Evolutionary conservation across 2,797 vertebrate genomes (phyloP).

Genomic region (Chaetodon trifasciatus): DNA sequence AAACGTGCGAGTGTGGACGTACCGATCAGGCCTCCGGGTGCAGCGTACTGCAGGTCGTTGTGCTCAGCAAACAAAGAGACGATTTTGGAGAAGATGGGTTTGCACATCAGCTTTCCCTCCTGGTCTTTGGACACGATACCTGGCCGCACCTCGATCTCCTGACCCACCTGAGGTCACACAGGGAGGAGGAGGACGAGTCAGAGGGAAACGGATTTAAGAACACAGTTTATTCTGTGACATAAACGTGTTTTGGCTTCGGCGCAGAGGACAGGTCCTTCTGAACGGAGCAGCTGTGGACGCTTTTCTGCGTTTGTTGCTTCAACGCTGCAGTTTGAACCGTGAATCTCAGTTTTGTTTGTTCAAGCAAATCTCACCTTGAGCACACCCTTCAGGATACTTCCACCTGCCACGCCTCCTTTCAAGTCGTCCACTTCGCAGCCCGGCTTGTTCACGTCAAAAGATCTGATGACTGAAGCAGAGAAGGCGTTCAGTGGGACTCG

Average conservation of each 20-base stretch:
- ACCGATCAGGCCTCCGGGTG: slow-evolving; percentile 98
- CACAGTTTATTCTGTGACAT: too few relatives aligned
- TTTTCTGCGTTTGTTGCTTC: background rate
- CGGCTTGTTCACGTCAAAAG: slow-evolving; percentile 99
- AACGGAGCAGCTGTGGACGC: background rate
- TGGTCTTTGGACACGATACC: slow-evolving; percentile 99
- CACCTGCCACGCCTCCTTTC: slow-evolving; percentile 98
- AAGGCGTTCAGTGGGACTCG: background rate
- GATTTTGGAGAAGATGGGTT: slow-evolving; percentile 99
- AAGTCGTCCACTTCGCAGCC: slow-evolving; percentile 99
- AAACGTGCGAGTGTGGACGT: slow-evolving; percentile 23
- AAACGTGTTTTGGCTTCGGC: too few relatives aligned
- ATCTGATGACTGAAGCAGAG: slow-evolving; percentile 91
- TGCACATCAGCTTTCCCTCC: slow-evolving; percentile 99
- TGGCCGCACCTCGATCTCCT: slow-evolving; percentile 97
- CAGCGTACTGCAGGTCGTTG: slow-evolving; percentile 98
- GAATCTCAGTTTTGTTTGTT: background rate
- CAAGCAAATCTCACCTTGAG: slow-evolving; percentile 88
- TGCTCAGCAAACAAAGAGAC: slow-evolving; percentile 98
- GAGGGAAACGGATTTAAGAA: background rate
- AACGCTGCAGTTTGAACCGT: too few relatives aligned
- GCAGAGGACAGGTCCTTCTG: background rate
- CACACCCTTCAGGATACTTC: slow-evolving; percentile 98
- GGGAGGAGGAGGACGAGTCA: background rate
- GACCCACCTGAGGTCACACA: slow-evolving; percentile 89